phyloP scores from a whole-genome alignment of 64 coral and sea anemone species.

The Platygyra sinensis region DNA sequence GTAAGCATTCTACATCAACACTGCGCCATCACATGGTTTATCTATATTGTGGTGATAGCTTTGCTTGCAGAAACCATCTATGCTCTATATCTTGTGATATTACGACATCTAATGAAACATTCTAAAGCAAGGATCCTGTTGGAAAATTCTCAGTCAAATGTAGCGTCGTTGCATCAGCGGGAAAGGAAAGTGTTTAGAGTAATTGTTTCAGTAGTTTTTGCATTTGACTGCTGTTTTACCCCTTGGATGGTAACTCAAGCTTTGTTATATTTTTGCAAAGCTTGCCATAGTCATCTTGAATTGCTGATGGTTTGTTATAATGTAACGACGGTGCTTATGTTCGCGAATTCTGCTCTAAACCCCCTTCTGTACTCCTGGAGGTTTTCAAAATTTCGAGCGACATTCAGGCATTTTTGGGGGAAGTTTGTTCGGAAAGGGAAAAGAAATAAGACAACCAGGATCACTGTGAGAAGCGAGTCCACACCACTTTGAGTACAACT shows the following conservation, averaged over 20 bases:
- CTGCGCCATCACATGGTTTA: background rate
- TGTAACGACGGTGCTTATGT: background rate
- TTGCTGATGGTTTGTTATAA: background rate
- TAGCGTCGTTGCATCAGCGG: background rate
- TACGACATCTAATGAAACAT: background rate
- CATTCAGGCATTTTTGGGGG: background rate
- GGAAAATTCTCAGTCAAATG: background rate
- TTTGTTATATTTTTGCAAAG: background rate
- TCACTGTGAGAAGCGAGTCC: background rate
- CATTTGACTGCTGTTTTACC: background rate
- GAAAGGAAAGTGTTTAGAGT: conserved; percentile 22
- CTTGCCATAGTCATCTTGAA: background rate
- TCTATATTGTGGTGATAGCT: background rate
- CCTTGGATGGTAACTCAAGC: background rate
- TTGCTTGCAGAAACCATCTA: background rate
- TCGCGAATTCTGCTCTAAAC: background rate
- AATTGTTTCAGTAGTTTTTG: conserved; percentile 6
- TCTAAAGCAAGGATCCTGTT: background rate
- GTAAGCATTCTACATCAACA: background rate
- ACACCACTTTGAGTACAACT: background rate
- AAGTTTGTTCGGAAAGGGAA: background rate
- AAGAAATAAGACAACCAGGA: background rate
- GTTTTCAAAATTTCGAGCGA: conserved; percentile 17
- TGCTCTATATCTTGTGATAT: background rate
- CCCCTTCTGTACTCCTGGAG: background rate